phyloP scores from a whole-genome alignment of 2,113 vertebrate genomes.

The Turnix velox region DNA sequence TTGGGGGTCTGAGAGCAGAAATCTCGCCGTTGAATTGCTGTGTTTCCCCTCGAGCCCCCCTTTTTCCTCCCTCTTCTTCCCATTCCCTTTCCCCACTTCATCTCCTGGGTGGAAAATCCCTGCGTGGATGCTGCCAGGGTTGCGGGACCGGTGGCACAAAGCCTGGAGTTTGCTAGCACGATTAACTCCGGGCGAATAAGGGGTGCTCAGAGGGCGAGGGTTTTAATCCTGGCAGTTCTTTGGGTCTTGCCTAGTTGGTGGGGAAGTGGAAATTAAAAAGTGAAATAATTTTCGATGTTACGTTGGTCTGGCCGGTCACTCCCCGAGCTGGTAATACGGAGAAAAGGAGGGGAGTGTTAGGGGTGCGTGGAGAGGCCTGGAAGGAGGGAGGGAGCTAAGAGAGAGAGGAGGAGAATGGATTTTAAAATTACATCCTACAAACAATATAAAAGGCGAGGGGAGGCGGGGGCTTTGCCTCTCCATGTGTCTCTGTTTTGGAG shows the following conservation, averaged over 20 bases:
- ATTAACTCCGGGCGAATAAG: conserved; percentile 27
- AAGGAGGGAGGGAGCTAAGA: background rate
- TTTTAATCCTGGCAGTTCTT: background rate
- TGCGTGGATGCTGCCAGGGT: background rate
- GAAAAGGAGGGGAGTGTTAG: background rate
- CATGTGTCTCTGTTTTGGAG: conserved; percentile 12
- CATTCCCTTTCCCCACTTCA: background rate
- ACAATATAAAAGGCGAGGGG: background rate
- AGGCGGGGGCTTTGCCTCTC: conserved; percentile 13
- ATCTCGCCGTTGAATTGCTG: background rate
- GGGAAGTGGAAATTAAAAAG: conserved; percentile 14
- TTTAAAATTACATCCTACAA: conserved; percentile 11
- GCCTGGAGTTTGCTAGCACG: background rate
- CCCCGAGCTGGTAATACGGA: background rate
- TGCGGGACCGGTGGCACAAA: background rate
- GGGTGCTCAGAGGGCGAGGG: background rate
- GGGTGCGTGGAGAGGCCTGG: background rate
- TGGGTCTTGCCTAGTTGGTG: background rate
- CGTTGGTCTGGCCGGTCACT: background rate
- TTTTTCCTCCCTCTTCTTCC: too few species aligned
- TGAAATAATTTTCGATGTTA: background rate
- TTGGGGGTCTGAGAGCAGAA: background rate
- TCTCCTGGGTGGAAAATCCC: conserved; percentile 3
- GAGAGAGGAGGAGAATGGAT: background rate
- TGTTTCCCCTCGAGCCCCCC: too few species aligned